A percentile compares a stretch with the other conserved stretches of the same genome.
Conservation (phyloP, 2,113 vertebrate genomes). For the Melanostigma gelatinosum region DNA sequence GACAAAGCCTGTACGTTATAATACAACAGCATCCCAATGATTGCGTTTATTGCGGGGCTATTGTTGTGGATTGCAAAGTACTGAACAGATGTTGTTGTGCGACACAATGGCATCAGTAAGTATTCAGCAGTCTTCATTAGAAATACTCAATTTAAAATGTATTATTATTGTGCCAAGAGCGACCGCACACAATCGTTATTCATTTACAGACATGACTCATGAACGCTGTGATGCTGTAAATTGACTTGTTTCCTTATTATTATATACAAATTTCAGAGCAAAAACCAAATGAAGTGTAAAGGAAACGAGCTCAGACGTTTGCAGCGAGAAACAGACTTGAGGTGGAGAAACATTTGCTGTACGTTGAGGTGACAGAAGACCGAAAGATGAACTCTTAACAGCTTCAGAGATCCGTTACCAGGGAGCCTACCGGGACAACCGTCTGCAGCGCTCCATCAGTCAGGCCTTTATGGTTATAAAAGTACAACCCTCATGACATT, state of each 20-base stretch:
- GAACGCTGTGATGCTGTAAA: neutral
- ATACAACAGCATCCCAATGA: neutral
- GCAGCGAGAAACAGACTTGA: neutral
- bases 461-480: neutral
- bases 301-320: neutral
- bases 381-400: neutral
- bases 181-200: neutral
- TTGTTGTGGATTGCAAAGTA: neutral
- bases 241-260: neutral
- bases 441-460: neutral
- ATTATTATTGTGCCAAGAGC: neutral
- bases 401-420: neutral
- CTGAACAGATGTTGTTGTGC: neutral
- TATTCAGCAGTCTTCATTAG: neutral
- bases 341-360: neutral
- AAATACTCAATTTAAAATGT: neutral
- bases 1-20: neutral
- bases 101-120: neutral
- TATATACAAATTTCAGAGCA: neutral
- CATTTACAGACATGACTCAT: neutral
- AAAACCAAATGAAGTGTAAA: neutral
- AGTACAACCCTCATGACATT: neutral
- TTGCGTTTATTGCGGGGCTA: neutral
- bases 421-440: neutral
- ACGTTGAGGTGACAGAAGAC: neutral